These are phyloP conservation scores for Botrylloides violaceus DNA, from an alignment of 23 tunicate genomes.

Conservation along the genomic window DNA sequence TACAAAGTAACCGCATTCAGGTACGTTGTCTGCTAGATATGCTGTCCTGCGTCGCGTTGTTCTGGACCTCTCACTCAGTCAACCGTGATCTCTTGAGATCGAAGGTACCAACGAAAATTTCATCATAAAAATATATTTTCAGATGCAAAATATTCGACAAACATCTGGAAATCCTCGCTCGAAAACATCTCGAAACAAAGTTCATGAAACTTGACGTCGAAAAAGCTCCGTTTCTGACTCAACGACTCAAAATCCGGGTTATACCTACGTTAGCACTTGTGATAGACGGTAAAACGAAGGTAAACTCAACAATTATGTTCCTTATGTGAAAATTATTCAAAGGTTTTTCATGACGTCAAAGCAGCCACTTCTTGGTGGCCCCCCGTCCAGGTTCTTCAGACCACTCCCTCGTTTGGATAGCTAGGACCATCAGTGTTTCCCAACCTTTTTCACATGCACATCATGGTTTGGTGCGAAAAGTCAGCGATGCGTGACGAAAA, in stretches of 20 bases:
- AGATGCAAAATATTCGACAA: constrained; percentile 89
- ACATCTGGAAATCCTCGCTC: constrained; percentile 72
- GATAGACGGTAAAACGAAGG: constrained; percentile 94
- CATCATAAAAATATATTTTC: too few species aligned
- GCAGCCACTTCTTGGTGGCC: not conserved
- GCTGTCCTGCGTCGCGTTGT: not conserved
- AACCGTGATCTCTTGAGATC: too few species aligned
- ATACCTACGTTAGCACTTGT: constrained; percentile 87
- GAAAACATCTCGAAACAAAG: constrained; percentile 84
- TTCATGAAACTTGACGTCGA: constrained; percentile 92
- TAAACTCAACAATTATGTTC: constrained; percentile 5
- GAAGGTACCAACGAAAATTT: too few species aligned
- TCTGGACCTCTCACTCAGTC: not conserved
- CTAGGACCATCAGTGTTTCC: too few species aligned
- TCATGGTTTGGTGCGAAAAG: too few species aligned
- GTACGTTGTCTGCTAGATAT: constrained; percentile 27
- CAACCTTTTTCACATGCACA: too few species aligned
- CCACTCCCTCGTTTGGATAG: too few species aligned
- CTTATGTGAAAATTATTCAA: too few species aligned
- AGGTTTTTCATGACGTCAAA: not conserved
- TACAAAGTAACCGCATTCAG: constrained; percentile 76
- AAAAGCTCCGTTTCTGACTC: constrained; percentile 95
- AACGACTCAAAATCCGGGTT: constrained; percentile 77
- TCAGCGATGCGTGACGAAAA: too few species aligned
- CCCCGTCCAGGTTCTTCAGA: not conserved